phyloP scores from a whole-genome alignment of 1,140 invertebrate genomes.

The Batillaria attramentaria region DNA sequence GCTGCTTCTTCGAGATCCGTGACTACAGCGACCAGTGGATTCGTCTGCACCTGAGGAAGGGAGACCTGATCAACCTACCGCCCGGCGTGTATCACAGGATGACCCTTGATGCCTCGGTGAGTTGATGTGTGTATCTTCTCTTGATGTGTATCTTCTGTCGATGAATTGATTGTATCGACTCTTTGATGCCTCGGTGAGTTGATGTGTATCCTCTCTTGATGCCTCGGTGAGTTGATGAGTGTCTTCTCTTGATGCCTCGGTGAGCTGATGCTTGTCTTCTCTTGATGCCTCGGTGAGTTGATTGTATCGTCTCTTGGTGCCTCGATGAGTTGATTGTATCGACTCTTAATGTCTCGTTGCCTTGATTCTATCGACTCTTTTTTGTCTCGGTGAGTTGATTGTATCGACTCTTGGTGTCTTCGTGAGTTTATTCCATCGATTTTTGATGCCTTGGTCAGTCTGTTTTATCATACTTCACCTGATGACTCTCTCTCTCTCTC shows the following conservation, averaged over 20 bases:
- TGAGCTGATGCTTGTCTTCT: too few species aligned
- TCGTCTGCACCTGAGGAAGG: slow-evolving; percentile 85
- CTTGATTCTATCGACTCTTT: not conserved
- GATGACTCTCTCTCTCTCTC: too few species aligned
- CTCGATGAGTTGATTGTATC: slow-evolving; percentile 54
- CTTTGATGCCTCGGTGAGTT: too few species aligned
- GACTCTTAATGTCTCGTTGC: not conserved
- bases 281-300: too few species aligned
- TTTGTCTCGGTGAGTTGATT: not conserved
- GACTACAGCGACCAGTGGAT: slow-evolving; percentile 88
- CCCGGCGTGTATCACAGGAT: slow-evolving; percentile 97
- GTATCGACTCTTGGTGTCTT: not conserved
- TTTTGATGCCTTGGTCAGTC: not conserved
- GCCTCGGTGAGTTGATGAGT: slow-evolving; percentile 64
- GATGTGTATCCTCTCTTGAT: slow-evolving; percentile 82
- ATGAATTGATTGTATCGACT: too few species aligned
- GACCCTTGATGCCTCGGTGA: slow-evolving; percentile 81
- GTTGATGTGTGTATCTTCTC: too few species aligned
- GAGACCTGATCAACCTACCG: slow-evolving; percentile 93
- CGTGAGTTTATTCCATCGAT: not conserved
- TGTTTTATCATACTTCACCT: not conserved
- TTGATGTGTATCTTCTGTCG: too few species aligned
- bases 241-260: too few species aligned
- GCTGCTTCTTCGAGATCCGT: slow-evolving; percentile 95
- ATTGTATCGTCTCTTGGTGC: slow-evolving; percentile 80